Conservation (phyloP, 2,888 invertebrate genomes). For the Heliconius ethilla region DNA sequence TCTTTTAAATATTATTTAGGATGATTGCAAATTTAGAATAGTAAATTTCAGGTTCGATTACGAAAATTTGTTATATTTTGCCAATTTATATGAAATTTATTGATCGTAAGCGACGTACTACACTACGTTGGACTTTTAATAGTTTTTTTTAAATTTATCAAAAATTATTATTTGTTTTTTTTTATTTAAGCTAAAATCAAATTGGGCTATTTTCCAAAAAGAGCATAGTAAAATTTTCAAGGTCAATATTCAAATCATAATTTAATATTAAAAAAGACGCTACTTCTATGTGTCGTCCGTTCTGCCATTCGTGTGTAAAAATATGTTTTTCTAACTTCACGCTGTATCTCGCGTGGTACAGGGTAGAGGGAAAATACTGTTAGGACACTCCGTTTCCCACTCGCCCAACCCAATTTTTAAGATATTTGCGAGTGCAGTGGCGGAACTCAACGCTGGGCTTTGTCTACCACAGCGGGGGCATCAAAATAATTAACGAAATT, state of each 20-base stretch:
- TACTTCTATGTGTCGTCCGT: neutral
- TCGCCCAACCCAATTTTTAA: neutral
- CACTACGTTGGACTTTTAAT: no score
- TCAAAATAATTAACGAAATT: neutral
- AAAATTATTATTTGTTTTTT: neutral
- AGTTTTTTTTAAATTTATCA: no score
- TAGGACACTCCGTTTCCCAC: neutral
- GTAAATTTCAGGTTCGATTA: neutral
- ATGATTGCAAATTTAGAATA: neutral
- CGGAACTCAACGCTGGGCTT: neutral
- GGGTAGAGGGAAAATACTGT: neutral
- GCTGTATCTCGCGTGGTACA: neutral
- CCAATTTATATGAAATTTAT: no score
- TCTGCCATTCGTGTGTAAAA: neutral
- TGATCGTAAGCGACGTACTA: no score
- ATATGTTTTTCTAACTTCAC: neutral
- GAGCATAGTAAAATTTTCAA: neutral
- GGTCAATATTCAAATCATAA: neutral
- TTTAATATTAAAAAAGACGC: neutral
- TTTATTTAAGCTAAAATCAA: neutral
- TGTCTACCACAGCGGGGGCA: neutral
- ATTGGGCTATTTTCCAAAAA: neutral
- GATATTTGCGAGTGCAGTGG: neutral
- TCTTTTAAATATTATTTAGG: neutral
- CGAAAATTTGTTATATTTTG: no score